Evolutionary conservation across 2,888 invertebrate species (phyloP), one percentile per base, ranked within the genome.

Genomic region (Argyresthia albistria): DNA sequence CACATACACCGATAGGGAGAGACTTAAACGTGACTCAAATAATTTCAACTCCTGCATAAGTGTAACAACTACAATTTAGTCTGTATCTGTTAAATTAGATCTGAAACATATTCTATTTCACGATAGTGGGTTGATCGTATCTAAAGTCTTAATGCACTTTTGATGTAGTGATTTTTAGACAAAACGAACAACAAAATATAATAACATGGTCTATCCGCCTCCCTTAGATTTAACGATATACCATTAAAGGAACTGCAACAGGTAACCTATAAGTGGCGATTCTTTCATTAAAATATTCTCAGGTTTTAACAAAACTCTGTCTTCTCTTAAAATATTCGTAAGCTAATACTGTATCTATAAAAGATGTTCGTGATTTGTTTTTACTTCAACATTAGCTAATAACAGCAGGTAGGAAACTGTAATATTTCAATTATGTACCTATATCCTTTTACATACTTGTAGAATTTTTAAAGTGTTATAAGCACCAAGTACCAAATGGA

Each of bases 401-500:
- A 70, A 63, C 59, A 55, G 56, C 58, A 66, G 53, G 61, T 72
- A 73, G 73, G 57, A 54, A 54, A 61, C 65, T 66, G 63, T 69
- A 59, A 60, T 63, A 48, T 49, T 43, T 48, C 37, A 51, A 51
- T 14, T 51, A 51, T 57, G 55, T 58, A 58, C 55, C 55, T 64
- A 67, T 65, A 64, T 66, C 65, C 60, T 61, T 67, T 63, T 65
- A 63, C 60, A 65, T 66, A 65, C 60, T 52, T 54, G 58, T 70
- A 67, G 60, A 66, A 60, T 57, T 60, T 67, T 70, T 68, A 25
- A 50, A 36, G 37, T 65, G 64, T 67, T 69, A 67, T 69, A 73
- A 66, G 80, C 83, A 84, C 82, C 80, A 80, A 77, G 67, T 77
- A 74, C 66, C 63, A 64, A 67, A 62, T 62, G 60, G 62, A 68